These are phyloP conservation scores for Phyllotis vaccarum DNA, from an alignment of 2,797 vertebrate genomes.

Conservation along the genomic window DNA sequence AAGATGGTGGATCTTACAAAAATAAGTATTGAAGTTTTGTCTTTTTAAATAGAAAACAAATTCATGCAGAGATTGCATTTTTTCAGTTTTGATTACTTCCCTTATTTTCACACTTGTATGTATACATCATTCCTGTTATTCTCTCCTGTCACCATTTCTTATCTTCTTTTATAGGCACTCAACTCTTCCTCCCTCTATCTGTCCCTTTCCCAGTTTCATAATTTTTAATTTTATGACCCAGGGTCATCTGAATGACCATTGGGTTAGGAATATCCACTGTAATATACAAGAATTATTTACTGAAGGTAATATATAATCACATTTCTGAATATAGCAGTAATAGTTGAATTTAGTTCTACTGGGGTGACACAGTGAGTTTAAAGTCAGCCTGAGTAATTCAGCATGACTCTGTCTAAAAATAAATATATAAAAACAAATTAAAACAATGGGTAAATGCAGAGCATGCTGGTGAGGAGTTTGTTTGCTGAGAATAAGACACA, in stretches of 20 bases:
- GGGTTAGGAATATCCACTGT: background rate
- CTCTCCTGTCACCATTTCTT: background rate
- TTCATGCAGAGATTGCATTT: background rate
- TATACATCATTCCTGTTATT: background rate
- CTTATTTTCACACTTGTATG: background rate
- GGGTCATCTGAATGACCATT: background rate
- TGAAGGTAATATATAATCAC: background rate
- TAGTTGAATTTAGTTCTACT: background rate
- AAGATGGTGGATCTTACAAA: background rate
- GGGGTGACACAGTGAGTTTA: background rate
- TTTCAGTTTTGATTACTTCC: background rate
- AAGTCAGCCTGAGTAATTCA: background rate
- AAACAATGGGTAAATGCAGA: background rate
- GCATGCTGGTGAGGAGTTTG: too few relatives aligned
- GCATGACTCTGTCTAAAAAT: background rate
- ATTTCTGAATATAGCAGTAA: background rate
- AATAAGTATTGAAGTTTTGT: background rate
- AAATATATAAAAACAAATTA: background rate
- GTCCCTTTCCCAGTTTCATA: background rate
- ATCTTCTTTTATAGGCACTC: background rate
- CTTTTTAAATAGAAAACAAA: background rate
- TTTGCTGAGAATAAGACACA: background rate
- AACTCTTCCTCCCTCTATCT: background rate
- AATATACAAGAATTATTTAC: too few relatives aligned
- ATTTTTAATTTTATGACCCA: background rate